A percentile compares a stretch with the other conserved stretches of the same genome.
Conservation (phyloP, 2,113 vertebrate species). For the Phalacrocorax aristotelis region DNA sequence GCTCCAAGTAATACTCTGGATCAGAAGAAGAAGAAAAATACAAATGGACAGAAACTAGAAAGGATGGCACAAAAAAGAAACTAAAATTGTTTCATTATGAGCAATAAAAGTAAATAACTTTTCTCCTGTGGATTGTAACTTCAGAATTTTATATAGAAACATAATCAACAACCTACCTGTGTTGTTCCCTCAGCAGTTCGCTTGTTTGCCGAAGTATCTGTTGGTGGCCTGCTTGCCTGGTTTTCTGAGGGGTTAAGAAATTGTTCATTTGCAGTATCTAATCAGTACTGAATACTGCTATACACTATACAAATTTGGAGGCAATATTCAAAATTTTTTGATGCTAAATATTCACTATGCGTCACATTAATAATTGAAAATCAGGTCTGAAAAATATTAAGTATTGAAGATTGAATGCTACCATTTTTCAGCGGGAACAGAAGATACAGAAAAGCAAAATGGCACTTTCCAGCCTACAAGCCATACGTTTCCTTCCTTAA, state of each 20-base stretch:
- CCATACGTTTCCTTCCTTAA: background rate
- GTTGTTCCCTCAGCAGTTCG: conserved; percentile 69
- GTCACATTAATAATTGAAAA: background rate
- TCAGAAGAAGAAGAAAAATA: conserved; percentile 9
- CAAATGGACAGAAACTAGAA: background rate
- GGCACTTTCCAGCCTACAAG: background rate
- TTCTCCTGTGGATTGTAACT: conserved; percentile 50
- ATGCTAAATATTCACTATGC: background rate
- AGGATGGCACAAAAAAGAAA: background rate
- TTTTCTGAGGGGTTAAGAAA: conserved; percentile 73
- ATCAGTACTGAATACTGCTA: background rate
- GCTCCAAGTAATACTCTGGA: background rate
- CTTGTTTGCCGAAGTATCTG: conserved; percentile 75
- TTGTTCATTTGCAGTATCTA: conserved; percentile 34
- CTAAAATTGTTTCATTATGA: background rate
- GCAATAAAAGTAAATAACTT: background rate
- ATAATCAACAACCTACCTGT: conserved; percentile 70
- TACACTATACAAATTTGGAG: background rate
- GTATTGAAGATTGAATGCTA: background rate
- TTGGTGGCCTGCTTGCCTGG: conserved; percentile 71
- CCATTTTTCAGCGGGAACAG: background rate
- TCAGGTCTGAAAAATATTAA: background rate
- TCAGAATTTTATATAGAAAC: conserved; percentile 10
- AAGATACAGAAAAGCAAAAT: background rate
- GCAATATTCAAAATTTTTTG: background rate